Conservation (phyloP, 2,113 vertebrate species). For the Diphyllodes magnificus region DNA sequence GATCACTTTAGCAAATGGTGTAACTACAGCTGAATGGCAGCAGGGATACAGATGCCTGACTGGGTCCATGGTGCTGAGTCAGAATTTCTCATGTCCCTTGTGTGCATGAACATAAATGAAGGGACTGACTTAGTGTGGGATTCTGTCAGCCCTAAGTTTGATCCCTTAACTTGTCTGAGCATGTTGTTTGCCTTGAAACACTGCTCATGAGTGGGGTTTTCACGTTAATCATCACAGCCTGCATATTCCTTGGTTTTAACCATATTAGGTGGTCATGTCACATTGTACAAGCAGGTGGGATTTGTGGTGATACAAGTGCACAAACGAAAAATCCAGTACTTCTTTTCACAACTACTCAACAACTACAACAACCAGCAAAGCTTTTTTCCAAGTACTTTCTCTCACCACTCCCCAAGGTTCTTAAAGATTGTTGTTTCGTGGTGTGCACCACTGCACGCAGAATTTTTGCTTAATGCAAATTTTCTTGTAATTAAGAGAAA, state of each 20-base stretch:
- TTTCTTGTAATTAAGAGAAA: neutral
- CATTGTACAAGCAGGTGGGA: neutral
- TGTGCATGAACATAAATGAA: neutral
- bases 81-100: neutral
- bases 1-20: neutral
- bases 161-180: neutral
- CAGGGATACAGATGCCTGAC: neutral
- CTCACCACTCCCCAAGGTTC: neutral
- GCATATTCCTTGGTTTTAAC: neutral
- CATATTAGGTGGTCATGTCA: neutral
- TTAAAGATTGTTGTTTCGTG: neutral
- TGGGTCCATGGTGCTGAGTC: fast-evolving
- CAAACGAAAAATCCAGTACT: neutral
- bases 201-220: neutral
- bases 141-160: neutral
- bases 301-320: neutral
- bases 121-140: neutral
- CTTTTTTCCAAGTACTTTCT: neutral
- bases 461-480: neutral
- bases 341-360: neutral
- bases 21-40: neutral
- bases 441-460: neutral
- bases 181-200: neutral
- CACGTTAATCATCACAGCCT: neutral
- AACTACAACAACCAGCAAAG: neutral